Evolutionary conservation across 1,140 invertebrate species (phyloP).

Genomic region (Aphis craccivora): DNA sequence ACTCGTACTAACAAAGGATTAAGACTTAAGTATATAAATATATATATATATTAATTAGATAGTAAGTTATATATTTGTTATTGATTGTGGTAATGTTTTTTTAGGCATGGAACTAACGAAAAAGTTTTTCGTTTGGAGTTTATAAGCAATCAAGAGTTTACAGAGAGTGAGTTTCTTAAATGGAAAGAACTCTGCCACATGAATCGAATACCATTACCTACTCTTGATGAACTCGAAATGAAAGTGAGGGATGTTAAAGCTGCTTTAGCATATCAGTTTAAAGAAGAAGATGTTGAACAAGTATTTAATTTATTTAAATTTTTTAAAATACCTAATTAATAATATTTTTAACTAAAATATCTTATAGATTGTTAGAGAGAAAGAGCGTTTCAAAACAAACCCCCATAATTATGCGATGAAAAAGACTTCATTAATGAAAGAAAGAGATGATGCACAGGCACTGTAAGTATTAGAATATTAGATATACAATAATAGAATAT

Average conservation of each 20-base stretch:
- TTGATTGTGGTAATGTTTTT: slow-evolving; percentile 56
- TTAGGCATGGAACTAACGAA: slow-evolving; percentile 87
- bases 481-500: background rate
- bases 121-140: slow-evolving; percentile 94
- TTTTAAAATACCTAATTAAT: background rate
- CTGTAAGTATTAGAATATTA: slow-evolving; percentile 61
- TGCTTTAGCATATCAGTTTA: slow-evolving; percentile 88
- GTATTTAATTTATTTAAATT: slow-evolving; percentile 64
- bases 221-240: slow-evolving; percentile 81
- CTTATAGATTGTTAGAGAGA: slow-evolving; percentile 85
- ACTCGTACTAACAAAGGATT: slow-evolving; percentile 92
- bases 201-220: slow-evolving; percentile 81
- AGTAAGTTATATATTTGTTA: background rate
- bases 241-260: slow-evolving; percentile 91
- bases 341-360: slow-evolving; percentile 10
- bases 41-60: background rate
- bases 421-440: slow-evolving; percentile 93
- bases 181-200: slow-evolving; percentile 87
- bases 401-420: slow-evolving; percentile 98
- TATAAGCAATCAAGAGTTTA: slow-evolving; percentile 97
- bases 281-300: slow-evolving; percentile 80
- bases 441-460: slow-evolving; percentile 75
- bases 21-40: slow-evolving; percentile 67
- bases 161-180: slow-evolving; percentile 90
- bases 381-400: slow-evolving; percentile 87